Base-by-base conservation (phyloP, 1,140 invertebrate genomes). In the Drosophila littoralis region DNA sequence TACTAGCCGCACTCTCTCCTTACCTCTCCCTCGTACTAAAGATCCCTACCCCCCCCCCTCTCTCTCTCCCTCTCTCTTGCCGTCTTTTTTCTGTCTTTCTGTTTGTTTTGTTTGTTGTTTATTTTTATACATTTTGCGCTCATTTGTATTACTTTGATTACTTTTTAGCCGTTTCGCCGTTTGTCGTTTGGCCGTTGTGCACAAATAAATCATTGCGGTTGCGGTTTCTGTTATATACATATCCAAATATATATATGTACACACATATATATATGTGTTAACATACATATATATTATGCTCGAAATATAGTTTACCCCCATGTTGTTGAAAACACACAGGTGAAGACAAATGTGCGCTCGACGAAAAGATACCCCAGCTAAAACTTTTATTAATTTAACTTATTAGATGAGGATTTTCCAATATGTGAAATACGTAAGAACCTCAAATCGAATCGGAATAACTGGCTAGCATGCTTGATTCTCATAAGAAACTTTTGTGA, bases 121-220 rank as follows among this genome's bases (percentile, higher is more conserved):
- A 83, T 83, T 83, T 82, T 76, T 78, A 77, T 77, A 77, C 65
- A 78, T 78, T 78, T 60, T 75, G 46, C 66, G 36, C 72, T 66
- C 76, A 78, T 78, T 78, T 78, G 72, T 78, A 78, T 78, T 78
- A 78, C 76, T 78, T 78, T 78, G 81, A 83, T 83, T 83, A 83
- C 80, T 80, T 79, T 78, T 61, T 78, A 55, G 48, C 50, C 50
- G 55, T 55, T 73, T 73, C 36, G 52, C 50, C 48, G 15, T 32
- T 48, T 40, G 65, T 60, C 61, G 43, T 12, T 60, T 52, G 35
- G 10, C 54, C 67, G 65, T 60, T 77, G 68, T 58, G 57, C 57
- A 59, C 71, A 83, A 82, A 82, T 82, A 82, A 82, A 83, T 82
- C 80, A 83, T 84, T 78, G 66, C 22, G 81, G 28, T 69, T 83